Base-by-base conservation (phyloP, 2,797 vertebrate species). In the Etheostoma nigrum region DNA sequence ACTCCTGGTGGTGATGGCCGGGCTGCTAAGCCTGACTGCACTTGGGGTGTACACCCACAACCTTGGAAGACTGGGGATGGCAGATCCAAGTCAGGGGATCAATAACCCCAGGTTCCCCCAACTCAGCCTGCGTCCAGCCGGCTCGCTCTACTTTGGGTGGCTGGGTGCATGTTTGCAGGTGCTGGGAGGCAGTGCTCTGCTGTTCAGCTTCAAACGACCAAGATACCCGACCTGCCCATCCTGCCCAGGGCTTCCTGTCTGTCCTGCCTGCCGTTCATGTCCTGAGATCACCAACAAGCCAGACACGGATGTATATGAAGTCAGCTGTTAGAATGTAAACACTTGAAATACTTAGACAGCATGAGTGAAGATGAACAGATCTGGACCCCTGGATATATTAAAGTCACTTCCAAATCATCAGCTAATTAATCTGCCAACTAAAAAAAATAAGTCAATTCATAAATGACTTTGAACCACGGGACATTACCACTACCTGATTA, bases 71-170 rank as follows among this genome's bases (percentile, higher is more conserved):
- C 89, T 95, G 19, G 95, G 94, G 12, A 72, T 90, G 58, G 82
- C 83, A 8, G 84, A 79, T 27, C 65, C 78, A 4, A 76, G 55
- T 18, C 88, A 81, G 3, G 73, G 65, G 15, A 52, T 64, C 54
- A 67, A 21, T 11, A 83, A 73, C 66, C 74, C 86, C 52, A 87
- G 76, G 67, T 85, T 87, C 52, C 93, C 91, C 14, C 89, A 84
- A 40, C 90, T 95, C 47, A 91, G 65, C 42, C 84, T 94, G 77
- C 92, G 53, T 6, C 86, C 94, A 0, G 94, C 93, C 0, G 94
- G 95, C 5, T 96, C 95, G 0, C 93, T 96, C 15, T 96, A 96
- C 81, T 96, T 96, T 4, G 95, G 94, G 0, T 96, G 95, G 95
- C 83, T 95, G 71, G 95, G 95, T 21, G 94, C 94, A 0, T 95